Percentiles rank a stretch among this genome's conserved stretches.
These are phyloP conservation scores for Calliopum simillimum DNA, from an alignment of 2,888 invertebrate genomes.

Conservation along the genomic window DNA sequence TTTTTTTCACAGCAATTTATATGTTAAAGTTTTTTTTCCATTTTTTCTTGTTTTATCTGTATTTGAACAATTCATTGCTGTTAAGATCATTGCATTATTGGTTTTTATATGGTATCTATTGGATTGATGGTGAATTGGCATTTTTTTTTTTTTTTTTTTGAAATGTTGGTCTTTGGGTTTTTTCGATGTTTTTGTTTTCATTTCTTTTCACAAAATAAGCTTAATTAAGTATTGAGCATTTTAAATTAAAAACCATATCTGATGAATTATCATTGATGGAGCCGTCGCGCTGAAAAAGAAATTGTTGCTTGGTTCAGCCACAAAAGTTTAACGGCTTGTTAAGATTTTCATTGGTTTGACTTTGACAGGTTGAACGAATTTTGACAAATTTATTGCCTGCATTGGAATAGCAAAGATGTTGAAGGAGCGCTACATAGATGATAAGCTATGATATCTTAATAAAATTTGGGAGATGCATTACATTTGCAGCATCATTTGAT, in stretches of 20 bases:
- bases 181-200: too few relatives aligned
- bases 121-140: too few relatives aligned
- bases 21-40: too few relatives aligned
- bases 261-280: background rate
- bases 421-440: too few relatives aligned
- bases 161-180: too few relatives aligned
- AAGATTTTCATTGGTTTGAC: slow-evolving; percentile 14
- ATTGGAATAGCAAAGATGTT: too few relatives aligned
- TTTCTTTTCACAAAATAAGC: background rate
- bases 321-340: slow-evolving; percentile 28
- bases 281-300: background rate
- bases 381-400: background rate
- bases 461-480: too few relatives aligned
- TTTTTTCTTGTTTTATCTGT: background rate
- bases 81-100: too few relatives aligned
- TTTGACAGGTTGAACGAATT: slow-evolving; percentile 37
- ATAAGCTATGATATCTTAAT: too few relatives aligned
- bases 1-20: background rate
- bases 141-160: too few relatives aligned
- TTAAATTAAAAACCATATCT: background rate
- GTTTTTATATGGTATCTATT: too few relatives aligned
- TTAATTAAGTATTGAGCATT: slow-evolving; percentile 28
- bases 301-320: background rate
- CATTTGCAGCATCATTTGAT: too few relatives aligned
- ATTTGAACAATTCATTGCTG: background rate